These are phyloP conservation scores for Streblospio benedicti DNA, from an alignment of 1,140 invertebrate species.

Conservation along the genomic window DNA sequence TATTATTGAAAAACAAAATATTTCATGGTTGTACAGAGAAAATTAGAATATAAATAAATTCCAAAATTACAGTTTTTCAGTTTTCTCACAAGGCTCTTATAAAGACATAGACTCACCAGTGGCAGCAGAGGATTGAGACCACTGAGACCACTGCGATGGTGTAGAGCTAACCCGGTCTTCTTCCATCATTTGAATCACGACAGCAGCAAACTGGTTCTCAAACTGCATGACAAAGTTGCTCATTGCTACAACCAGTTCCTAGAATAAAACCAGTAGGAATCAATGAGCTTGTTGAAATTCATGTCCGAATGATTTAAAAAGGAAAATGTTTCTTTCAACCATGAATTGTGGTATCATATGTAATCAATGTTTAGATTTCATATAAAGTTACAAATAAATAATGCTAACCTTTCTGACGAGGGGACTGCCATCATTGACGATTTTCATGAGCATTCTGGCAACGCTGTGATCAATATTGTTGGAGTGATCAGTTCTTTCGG, in stretches of 20 bases:
- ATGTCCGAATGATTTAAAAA: too few species aligned
- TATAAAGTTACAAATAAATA: neutral
- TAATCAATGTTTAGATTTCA: slow-evolving; percentile 3
- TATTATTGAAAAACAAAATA: too few species aligned
- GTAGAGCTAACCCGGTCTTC: slow-evolving; percentile 43
- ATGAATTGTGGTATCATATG: neutral
- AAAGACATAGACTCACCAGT: neutral
- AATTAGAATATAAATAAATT: too few species aligned
- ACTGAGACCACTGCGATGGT: slow-evolving; percentile 1
- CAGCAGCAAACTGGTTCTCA: slow-evolving; percentile 70
- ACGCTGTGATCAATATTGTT: slow-evolving; percentile 87
- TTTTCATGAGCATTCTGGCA: slow-evolving; percentile 70
- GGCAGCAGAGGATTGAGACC: neutral
- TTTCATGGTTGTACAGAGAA: too few species aligned
- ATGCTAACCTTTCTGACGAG: slow-evolving; percentile 71
- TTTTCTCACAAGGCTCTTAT: too few species aligned
- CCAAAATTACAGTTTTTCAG: too few species aligned
- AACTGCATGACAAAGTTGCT: slow-evolving; percentile 85
- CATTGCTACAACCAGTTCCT: slow-evolving; percentile 70
- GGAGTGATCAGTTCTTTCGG: slow-evolving; percentile 78
- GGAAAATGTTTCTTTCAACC: neutral
- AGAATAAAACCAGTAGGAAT: slow-evolving; percentile 17
- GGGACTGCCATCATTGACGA: slow-evolving; percentile 73
- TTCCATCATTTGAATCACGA: slow-evolving; percentile 63
- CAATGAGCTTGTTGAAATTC: too few species aligned